A percentile compares a stretch with the other conserved stretches of the same genome.
Conservation (phyloP, 2,113 vertebrate species). For the Malurus melanocephalus region DNA sequence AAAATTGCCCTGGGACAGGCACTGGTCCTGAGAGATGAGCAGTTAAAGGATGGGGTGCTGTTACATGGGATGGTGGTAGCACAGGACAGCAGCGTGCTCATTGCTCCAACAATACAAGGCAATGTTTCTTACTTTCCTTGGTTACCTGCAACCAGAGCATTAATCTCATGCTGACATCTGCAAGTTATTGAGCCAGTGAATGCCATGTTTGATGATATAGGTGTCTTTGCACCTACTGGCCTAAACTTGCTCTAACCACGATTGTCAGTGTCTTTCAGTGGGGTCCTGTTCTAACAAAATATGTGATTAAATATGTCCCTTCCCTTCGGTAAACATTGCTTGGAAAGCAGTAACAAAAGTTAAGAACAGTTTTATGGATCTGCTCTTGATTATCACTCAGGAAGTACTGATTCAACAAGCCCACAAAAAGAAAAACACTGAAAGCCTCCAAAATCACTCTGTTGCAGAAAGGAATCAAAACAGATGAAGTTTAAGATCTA, state of each 20-base stretch:
- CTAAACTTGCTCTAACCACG: slow-evolving; percentile 16
- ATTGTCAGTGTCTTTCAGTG: slow-evolving; percentile 2
- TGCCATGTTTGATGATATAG: background rate
- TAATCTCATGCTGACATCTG: background rate
- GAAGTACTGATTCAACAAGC: background rate
- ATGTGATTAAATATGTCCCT: background rate
- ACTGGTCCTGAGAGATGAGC: background rate
- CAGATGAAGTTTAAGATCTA: background rate
- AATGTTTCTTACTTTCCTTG: background rate
- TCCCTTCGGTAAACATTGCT: slow-evolving; percentile 11
- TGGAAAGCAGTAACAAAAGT: background rate
- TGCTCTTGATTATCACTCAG: background rate
- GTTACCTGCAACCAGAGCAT: slow-evolving; percentile 2
- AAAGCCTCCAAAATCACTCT: background rate
- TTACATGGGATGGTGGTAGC: background rate
- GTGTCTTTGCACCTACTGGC: slow-evolving; percentile 5
- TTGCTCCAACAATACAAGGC: background rate
- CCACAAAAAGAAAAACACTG: background rate
- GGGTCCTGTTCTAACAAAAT: slow-evolving; percentile 7
- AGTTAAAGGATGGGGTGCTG: background rate
- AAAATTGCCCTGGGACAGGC: background rate
- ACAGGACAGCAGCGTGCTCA: background rate
- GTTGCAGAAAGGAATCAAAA: background rate
- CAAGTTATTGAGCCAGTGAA: background rate
- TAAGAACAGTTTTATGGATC: background rate